Conservation (phyloP, 2,797 vertebrate genomes). For the Arrhamphus sclerolepis region DNA sequence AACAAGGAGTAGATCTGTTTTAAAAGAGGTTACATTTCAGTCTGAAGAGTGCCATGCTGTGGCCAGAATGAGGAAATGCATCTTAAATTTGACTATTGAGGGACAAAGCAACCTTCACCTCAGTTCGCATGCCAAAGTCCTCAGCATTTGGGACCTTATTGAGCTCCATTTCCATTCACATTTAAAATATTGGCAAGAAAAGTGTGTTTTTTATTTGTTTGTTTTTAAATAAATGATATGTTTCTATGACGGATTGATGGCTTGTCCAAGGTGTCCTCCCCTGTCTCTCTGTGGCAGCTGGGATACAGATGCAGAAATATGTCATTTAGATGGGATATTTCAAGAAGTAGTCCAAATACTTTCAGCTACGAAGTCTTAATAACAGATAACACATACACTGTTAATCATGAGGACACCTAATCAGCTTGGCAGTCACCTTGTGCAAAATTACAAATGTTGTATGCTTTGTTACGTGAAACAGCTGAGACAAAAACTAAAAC, state of each 20-base stretch:
- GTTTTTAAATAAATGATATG: background rate
- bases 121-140: slow-evolving; percentile 17
- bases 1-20: slow-evolving; percentile 48
- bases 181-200: background rate
- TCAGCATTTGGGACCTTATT: slow-evolving; percentile 14
- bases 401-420: no score
- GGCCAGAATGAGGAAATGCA: slow-evolving; percentile 62
- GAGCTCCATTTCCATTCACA: slow-evolving; percentile 7
- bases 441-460: no score
- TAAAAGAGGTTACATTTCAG: slow-evolving; percentile 54
- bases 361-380: background rate
- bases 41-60: slow-evolving; percentile 72
- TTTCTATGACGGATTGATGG: background rate
- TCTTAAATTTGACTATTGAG: slow-evolving; percentile 12
- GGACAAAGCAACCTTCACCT: slow-evolving; percentile 27
- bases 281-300: background rate
- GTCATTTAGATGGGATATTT: slow-evolving; percentile 2
- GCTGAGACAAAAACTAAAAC: no score
- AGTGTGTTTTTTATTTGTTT: no score
- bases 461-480: no score
- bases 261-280: no score
- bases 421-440: no score
- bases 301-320: background rate
- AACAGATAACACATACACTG: no score
- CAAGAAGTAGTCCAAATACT: background rate